Conservation (phyloP, 1,140 invertebrate species). For the Oedothorax gibbosus region DNA sequence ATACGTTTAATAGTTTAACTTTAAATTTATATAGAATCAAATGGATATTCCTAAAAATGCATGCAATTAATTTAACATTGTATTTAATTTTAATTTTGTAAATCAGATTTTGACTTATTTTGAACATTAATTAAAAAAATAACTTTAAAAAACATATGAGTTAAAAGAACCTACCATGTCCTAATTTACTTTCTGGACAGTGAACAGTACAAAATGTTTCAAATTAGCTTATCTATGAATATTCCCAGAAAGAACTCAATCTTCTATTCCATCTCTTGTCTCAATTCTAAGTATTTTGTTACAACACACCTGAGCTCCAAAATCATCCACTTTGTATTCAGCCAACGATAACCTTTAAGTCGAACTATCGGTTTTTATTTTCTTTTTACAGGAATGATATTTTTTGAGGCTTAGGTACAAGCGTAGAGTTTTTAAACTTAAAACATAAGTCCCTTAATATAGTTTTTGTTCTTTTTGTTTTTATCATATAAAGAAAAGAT, state of each 20-base stretch:
- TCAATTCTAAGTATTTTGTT: slow-evolving; percentile 47
- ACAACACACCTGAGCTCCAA: slow-evolving; percentile 50
- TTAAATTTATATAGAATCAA: too few species aligned
- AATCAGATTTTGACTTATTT: too few species aligned
- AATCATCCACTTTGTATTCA: slow-evolving; percentile 54
- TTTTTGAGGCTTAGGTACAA: background rate
- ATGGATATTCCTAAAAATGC: too few species aligned
- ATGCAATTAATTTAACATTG: too few species aligned
- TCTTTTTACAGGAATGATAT: background rate
- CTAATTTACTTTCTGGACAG: too few species aligned
- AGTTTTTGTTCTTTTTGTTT: background rate
- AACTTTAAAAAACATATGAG: too few species aligned
- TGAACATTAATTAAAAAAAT: too few species aligned
- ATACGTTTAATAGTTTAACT: too few species aligned
- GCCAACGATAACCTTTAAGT: slow-evolving; percentile 35
- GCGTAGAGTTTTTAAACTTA: background rate
- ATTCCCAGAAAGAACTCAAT: slow-evolving; percentile 10
- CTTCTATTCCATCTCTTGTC: slow-evolving; percentile 6
- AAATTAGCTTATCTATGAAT: too few species aligned
- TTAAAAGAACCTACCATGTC: too few species aligned
- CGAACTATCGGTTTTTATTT: slow-evolving; percentile 53
- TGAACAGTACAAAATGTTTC: too few species aligned
- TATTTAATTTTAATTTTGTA: too few species aligned
- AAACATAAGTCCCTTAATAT: slow-evolving; percentile 32
- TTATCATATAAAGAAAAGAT: background rate